phyloP scores from a whole-genome alignment of 2,113 vertebrate genomes.

The Phocoena sinus region DNA sequence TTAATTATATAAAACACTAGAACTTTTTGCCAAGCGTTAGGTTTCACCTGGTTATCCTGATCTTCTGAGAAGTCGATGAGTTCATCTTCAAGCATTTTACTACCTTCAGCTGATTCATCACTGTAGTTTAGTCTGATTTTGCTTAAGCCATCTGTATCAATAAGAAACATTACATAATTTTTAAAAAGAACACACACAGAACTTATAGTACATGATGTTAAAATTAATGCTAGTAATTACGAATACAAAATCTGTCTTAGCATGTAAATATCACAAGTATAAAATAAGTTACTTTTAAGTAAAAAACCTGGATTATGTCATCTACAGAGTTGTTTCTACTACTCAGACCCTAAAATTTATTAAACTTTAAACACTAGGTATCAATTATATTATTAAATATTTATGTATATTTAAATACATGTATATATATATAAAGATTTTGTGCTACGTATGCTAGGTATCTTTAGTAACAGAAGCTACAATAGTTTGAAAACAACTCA shows the following conservation, averaged over 20 bases:
- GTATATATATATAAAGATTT: not conserved
- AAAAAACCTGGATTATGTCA: not conserved
- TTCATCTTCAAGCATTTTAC: slow-evolving; percentile 86
- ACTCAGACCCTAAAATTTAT: not conserved
- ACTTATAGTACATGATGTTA: not conserved
- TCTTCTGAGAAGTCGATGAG: slow-evolving; percentile 92
- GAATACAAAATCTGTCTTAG: slow-evolving; percentile 19
- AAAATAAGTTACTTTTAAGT: not conserved
- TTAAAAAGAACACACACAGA: slow-evolving; percentile 50
- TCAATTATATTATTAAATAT: not conserved
- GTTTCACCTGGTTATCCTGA: slow-evolving; percentile 92
- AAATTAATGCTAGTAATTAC: not conserved
- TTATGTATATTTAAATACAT: not conserved
- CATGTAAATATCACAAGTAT: not conserved
- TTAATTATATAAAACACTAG: not conserved
- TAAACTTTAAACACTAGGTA: not conserved
- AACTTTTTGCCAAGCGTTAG: slow-evolving; percentile 16
- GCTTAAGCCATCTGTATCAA: slow-evolving; percentile 88
- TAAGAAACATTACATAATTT: slow-evolving; percentile 57
- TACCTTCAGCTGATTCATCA: slow-evolving; percentile 81
- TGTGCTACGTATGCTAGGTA: not conserved
- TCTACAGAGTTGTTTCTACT: not conserved
- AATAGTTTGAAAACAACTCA: slow-evolving; percentile 18
- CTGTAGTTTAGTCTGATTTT: slow-evolving; percentile 92
- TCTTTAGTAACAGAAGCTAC: not conserved